Percentiles rank a stretch among this genome's conserved stretches.
Evolutionary conservation across 2,113 vertebrate genomes (phyloP).

Genomic region (Fregata magnificens): DNA sequence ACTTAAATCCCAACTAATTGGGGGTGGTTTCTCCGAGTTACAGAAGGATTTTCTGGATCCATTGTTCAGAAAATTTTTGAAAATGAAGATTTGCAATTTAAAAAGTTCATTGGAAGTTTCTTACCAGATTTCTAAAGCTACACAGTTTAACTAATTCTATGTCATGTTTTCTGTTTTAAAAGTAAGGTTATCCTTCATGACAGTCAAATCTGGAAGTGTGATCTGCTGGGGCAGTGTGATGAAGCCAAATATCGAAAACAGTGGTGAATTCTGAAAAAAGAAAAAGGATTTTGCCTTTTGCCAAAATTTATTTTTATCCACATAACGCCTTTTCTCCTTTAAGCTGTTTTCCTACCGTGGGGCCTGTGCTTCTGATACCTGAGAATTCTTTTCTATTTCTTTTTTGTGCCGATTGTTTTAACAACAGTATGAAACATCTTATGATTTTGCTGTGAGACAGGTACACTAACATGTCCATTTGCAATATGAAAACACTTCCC

Average conservation of each 20-base stretch:
- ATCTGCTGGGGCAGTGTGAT: neutral
- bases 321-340: neutral
- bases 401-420: neutral
- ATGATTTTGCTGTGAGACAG: neutral
- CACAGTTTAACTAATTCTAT: neutral
- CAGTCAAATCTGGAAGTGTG: neutral
- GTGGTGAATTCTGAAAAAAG: neutral
- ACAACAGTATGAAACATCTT: neutral
- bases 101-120: neutral
- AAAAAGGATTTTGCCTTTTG: neutral
- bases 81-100: neutral
- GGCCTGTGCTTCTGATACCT: neutral
- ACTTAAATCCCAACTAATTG: neutral
- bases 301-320: neutral
- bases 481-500: neutral
- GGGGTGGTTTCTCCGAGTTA: neutral
- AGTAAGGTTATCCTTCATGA: neutral
- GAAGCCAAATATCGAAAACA: neutral
- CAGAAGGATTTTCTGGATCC: neutral
- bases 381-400: neutral
- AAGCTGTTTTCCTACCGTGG: neutral
- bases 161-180: neutral
- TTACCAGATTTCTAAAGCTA: neutral
- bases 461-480: neutral
- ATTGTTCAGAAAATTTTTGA: neutral